phyloP scores from a whole-genome alignment of 2,888 invertebrate genomes.

The Drosophila pseudotalamancana region DNA sequence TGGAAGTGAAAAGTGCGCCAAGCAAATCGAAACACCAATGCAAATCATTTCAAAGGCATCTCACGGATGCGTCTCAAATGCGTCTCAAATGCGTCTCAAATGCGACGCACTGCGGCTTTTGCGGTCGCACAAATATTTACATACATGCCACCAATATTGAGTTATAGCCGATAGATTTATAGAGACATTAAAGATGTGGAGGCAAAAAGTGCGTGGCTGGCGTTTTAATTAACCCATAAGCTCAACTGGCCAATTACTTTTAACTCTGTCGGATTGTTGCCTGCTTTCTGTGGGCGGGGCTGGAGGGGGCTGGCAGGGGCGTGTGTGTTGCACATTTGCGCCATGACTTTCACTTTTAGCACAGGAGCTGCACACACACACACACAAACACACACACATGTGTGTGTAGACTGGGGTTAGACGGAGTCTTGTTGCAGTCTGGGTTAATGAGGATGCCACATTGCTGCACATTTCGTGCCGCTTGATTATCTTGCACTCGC shows the following conservation, averaged over 20 bases:
- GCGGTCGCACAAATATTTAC: conserved; percentile 70
- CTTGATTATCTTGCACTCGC: conserved; percentile 68
- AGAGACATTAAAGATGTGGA: conserved; percentile 27
- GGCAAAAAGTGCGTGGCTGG: conserved; percentile 64
- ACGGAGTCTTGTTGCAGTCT: conserved; percentile 33
- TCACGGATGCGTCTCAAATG: no score
- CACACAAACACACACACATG: neutral
- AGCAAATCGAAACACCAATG: conserved; percentile 39
- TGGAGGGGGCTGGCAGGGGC: neutral
- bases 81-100: conserved; percentile 80
- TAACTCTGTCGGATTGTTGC: conserved; percentile 34
- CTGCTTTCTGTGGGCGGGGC: neutral
- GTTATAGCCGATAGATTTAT: conserved; percentile 46
- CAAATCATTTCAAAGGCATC: conserved; percentile 39
- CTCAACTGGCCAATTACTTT: conserved; percentile 78
- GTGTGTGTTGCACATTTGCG: conserved; percentile 40
- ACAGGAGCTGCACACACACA: conserved; percentile 28
- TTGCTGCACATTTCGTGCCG: conserved; percentile 77
- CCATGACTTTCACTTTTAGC: conserved; percentile 73
- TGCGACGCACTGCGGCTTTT: conserved; percentile 61
- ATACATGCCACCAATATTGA: conserved; percentile 50
- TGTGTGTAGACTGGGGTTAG: neutral
- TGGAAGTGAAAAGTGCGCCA: conserved; percentile 59
- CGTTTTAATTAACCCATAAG: conserved; percentile 78
- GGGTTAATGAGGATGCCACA: conserved; percentile 78